Evolutionary conservation across 1,140 invertebrate species (phyloP).

Genomic region (Drosophila albomicans): DNA sequence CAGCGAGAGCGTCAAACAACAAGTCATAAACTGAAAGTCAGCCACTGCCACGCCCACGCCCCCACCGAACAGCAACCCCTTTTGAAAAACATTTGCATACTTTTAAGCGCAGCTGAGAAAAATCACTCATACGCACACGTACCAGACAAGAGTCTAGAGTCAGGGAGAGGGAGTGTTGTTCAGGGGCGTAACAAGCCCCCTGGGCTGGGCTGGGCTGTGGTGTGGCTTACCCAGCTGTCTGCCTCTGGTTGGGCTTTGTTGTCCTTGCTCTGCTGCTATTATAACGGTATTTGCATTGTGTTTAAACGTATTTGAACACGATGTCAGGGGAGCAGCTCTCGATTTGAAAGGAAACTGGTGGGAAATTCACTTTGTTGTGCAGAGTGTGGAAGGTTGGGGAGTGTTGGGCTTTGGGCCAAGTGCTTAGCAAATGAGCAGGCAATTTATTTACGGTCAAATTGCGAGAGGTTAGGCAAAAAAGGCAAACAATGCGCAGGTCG

Average conservation of each 20-base stretch:
- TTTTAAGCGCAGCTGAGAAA: slow-evolving; percentile 75
- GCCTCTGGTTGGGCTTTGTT: slow-evolving; percentile 50
- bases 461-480: slow-evolving; percentile 71
- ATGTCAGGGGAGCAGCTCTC: slow-evolving; percentile 50
- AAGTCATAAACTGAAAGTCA: slow-evolving; percentile 71
- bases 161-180: slow-evolving; percentile 22
- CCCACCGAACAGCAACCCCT: slow-evolving; percentile 42
- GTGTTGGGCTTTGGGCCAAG: slow-evolving; percentile 22
- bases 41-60: slow-evolving; percentile 62
- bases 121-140: slow-evolving; percentile 80
- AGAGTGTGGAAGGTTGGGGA: neutral
- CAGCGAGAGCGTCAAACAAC: slow-evolving; percentile 14
- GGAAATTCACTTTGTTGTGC: slow-evolving; percentile 54
- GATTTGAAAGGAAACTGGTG: slow-evolving; percentile 38
- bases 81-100: slow-evolving; percentile 74
- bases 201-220: slow-evolving; percentile 24
- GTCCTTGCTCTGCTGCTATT: slow-evolving; percentile 68
- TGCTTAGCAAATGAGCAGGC: slow-evolving; percentile 79
- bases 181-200: slow-evolving; percentile 58
- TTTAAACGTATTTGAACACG: slow-evolving; percentile 80
- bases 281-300: slow-evolving; percentile 84
- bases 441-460: slow-evolving; percentile 84
- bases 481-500: slow-evolving; percentile 69
- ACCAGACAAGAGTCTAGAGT: neutral
- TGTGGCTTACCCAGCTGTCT: slow-evolving; percentile 62